A percentile compares a stretch with the other conserved stretches of the same genome.
phyloP scores from a whole-genome alignment of 1,140 invertebrate genomes.

The Penaeus indicus region DNA sequence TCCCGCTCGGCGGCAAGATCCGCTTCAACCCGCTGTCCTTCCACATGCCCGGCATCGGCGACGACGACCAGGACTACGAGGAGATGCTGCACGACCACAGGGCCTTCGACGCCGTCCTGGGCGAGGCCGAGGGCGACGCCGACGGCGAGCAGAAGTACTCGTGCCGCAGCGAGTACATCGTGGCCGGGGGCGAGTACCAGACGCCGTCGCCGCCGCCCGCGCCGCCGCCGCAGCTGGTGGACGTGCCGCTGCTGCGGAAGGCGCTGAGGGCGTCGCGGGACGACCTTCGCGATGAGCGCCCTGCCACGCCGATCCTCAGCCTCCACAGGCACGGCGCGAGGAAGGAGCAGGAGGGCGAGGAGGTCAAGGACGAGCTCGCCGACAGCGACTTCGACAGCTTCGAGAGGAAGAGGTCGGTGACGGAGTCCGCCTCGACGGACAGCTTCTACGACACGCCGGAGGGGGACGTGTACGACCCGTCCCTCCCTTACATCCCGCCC shows the following conservation, averaged over 20 bases:
- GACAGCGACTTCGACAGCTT: constrained; percentile 32
- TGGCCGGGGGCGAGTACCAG: too few species aligned
- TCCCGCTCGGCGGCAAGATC: too few species aligned
- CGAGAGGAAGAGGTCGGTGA: not conserved
- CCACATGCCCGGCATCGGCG: not conserved
- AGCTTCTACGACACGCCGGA: not conserved
- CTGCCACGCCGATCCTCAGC: not conserved
- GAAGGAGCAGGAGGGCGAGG: not conserved
- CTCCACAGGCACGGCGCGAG: constrained; percentile 2
- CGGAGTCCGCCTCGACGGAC: not conserved
- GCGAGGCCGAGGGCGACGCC: not conserved
- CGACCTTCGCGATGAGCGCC: not conserved
- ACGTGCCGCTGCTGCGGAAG: constrained; percentile 2
- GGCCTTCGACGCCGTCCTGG: not conserved
- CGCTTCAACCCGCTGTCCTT: too few species aligned
- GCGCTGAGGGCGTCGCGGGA: not conserved
- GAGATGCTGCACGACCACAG: not conserved
- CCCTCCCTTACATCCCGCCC: constrained; percentile 36
- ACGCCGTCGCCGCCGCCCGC: too few species aligned
- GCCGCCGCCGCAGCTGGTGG: not conserved
- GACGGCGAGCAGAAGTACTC: not conserved
- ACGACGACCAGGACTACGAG: constrained; percentile 2
- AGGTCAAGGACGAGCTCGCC: too few species aligned
- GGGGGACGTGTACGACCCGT: constrained; percentile 4
- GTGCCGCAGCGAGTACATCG: too few species aligned